Base-by-base conservation (phyloP, 2,797 vertebrate genomes). In the Artibeus lituratus region DNA sequence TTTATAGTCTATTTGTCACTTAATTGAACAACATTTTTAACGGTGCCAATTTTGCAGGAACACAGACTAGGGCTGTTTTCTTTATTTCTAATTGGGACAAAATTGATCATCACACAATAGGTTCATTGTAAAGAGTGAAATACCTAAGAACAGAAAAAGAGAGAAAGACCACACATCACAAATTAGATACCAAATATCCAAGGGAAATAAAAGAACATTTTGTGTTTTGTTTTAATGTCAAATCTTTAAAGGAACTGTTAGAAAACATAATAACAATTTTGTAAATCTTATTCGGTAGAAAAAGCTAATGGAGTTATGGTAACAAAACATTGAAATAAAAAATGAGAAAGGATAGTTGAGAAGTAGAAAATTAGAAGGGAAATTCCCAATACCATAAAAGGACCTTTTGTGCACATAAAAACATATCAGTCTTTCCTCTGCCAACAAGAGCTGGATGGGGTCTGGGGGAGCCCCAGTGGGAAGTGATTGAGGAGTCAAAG, bases 21-120 rank as follows among this genome's bases (percentile, higher is more conserved):
- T 93, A 97, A 97, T 97, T 91, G 42, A 97, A 95, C 12, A 95
- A 39, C 7, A 67, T 92, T 84, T 65, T 85, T 91, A 97, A 80
- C 7, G 47, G n/a, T 59, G 90, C 42, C 39, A 86, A 73, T 87
- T 95, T 3, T 89, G 82, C 83, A 93, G 92, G 44, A 87, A 94
- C 87, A 86, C 29, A 86, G 97, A 84, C 49, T 76, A 97, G 77
- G 14, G 91, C 76, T 84, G 72, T 15, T 90, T 96, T 37, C 0
- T 89, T 94, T 49, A 44, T 51, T 95, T 87, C 53, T 97, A 95
- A 96, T 26, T 94, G 26, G 53, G 42, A 96, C 51, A 85, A 91
- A 94, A 96, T 90, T 96, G 78, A 96, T 94, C 16, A 90, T 91
- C 42, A 87, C 59, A 67, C 55, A 42, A 80, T 16, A 22, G 57